Conservation (phyloP, 1,140 invertebrate genomes). For the Drosophila kanapiae region DNA sequence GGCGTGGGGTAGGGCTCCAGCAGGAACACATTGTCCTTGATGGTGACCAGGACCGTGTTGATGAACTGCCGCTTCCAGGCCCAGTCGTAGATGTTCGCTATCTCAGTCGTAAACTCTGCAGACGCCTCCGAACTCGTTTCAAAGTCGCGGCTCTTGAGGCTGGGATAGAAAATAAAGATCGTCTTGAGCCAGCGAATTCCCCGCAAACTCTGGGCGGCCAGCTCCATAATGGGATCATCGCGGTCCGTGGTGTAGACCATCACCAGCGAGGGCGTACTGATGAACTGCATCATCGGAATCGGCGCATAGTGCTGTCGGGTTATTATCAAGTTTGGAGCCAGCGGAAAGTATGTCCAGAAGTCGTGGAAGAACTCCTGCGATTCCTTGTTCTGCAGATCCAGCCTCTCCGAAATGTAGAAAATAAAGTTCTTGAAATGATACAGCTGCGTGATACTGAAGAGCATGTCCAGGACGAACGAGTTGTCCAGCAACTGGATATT, state of each 20-base stretch:
- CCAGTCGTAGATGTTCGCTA: constrained; percentile 57
- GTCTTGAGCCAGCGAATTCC: constrained; percentile 65
- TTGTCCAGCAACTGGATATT: constrained; percentile 44
- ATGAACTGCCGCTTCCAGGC: constrained; percentile 69
- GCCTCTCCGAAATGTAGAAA: constrained; percentile 69
- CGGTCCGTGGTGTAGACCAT: constrained; percentile 62
- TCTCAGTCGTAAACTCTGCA: constrained; percentile 14
- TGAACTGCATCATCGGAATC: constrained; percentile 41
- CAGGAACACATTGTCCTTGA: constrained; percentile 57
- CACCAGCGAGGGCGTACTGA: constrained; percentile 72
- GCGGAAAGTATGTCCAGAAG: constrained; percentile 55
- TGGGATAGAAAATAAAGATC: constrained; percentile 66
- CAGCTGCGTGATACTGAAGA: constrained; percentile 43
- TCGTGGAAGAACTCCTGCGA: constrained; percentile 57
- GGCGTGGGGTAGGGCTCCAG: constrained; percentile 67
- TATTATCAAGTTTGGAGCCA: constrained; percentile 58
- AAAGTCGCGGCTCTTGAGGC: constrained; percentile 24
- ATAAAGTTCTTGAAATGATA: constrained; percentile 73
- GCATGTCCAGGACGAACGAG: constrained; percentile 57
- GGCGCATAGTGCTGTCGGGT: constrained; percentile 16
- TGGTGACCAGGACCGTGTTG: constrained; percentile 64
- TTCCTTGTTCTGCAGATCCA: constrained; percentile 42
- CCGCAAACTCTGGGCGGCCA: constrained; percentile 54
- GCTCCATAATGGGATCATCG: constrained; percentile 74
- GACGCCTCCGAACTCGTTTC: constrained; percentile 22